Base-by-base conservation (phyloP, 2,797 vertebrate genomes). In the Acipenser oxyrinchus region DNA sequence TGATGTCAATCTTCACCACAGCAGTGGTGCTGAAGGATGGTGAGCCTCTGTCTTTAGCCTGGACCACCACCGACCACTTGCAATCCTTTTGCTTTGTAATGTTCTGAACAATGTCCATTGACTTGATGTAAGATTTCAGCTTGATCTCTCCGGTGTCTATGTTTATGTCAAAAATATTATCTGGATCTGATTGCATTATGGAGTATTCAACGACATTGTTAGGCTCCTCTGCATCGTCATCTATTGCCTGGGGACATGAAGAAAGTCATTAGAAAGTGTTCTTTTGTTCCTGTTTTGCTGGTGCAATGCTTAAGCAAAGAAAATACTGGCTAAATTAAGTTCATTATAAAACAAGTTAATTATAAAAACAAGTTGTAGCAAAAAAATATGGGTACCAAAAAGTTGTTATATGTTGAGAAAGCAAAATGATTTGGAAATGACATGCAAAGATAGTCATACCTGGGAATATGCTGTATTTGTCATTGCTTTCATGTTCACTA, bases 131-230 rank as follows among this genome's bases (percentile, higher is more conserved):
- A 0, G 93, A 89, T 80, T 97, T 99, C 63, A 99, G 86, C 69
- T 92, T 82, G 78, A 99, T 98, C 78, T 98, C 96, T 0, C 97
- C 97, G 0, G 96, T 98, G 72, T 86, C 84, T 1, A 86, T 64
- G 13, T 99, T 84, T 37, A 99, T 98, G 61, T 98, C 93, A 6
- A 99, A 99, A 0, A 97, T 93, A 0, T 98, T 93, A 77, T 91
- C 89, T 0, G 97, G 97, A 69, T 99, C 95, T 0, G 91, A 92
- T 18, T 82, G 92, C 89, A 92, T 95, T 80, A 99, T 99, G 79
- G 93, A 93, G 74, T 99, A 99, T 76, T 99, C 92, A 0, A 99
- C 94, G 49, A 99, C 82, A 8, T 99, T 99, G 81, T 99, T 99
- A 13, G 97, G 97, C 18, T 96, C 94, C 74, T 98, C 95, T 2